Percentiles rank a stretch among this genome's conserved stretches.
phyloP scores from a whole-genome alignment of 2,888 invertebrate genomes.

The Leptinotarsa juncta region DNA sequence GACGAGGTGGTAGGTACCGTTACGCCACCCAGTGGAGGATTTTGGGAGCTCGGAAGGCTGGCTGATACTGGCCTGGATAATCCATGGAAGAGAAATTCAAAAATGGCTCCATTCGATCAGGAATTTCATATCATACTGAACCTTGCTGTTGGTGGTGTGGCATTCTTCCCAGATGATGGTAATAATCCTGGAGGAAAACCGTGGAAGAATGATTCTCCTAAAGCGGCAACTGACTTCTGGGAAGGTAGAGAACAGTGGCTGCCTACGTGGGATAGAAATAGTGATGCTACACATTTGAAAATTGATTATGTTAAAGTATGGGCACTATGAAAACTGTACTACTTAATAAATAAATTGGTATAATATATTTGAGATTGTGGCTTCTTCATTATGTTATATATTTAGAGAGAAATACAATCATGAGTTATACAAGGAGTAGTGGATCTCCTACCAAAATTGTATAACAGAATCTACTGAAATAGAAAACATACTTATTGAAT shows the following conservation, averaged over 20 bases:
- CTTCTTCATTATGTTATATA: too few relatives aligned
- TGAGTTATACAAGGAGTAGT: too few relatives aligned
- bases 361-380: too few relatives aligned
- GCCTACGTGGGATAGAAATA: conserved; percentile 67
- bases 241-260: conserved; percentile 68
- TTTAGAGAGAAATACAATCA: too few relatives aligned
- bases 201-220: conserved; percentile 66
- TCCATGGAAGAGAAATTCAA: conserved; percentile 68
- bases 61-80: conserved; percentile 66
- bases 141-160: conserved; percentile 69
- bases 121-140: conserved; percentile 75
- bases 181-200: conserved; percentile 72
- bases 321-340: conserved; percentile 54
- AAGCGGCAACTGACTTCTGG: conserved; percentile 73
- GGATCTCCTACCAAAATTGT: too few relatives aligned
- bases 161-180: conserved; percentile 74
- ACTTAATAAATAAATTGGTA: too few relatives aligned
- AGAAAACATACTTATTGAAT: too few relatives aligned
- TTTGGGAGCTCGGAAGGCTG: conserved; percentile 76
- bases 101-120: conserved; percentile 78
- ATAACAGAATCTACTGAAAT: too few relatives aligned
- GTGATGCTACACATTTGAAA: conserved; percentile 71
- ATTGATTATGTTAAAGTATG: conserved; percentile 77
- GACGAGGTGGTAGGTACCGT: conserved; percentile 68
- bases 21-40: conserved; percentile 70